These are phyloP conservation scores for Drosophila helvetica DNA, from an alignment of 2,888 invertebrate genomes.

Conservation along the genomic window DNA sequence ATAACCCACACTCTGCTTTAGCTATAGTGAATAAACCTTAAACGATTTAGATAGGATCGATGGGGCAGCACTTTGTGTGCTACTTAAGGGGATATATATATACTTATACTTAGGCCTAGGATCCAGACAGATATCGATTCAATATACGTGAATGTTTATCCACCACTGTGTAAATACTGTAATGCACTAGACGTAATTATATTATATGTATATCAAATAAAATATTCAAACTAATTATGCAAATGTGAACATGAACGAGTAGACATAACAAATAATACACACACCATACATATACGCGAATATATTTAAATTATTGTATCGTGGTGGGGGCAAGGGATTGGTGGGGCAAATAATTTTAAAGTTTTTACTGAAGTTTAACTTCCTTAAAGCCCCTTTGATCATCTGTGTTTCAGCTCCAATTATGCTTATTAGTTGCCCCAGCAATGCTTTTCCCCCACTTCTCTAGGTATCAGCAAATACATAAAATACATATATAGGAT, in stretches of 20 bases:
- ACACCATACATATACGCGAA: not conserved
- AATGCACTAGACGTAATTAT: constrained; percentile 34
- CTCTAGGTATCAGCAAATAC: not conserved
- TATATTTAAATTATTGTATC: constrained; percentile 1
- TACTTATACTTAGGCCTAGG: constrained; percentile 18
- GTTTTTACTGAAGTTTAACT: not conserved
- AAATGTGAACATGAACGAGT: constrained; percentile 47
- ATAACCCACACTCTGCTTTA: constrained; percentile 25
- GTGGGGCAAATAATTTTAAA: not conserved
- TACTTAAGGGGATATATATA: constrained; percentile 24
- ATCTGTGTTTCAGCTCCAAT: too few species aligned
- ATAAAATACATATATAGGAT: not conserved
- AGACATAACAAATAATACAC: constrained; percentile 30
- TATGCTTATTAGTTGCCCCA: not conserved
- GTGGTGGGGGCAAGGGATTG: not conserved
- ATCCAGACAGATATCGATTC: constrained; percentile 33
- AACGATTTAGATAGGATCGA: constrained; percentile 33
- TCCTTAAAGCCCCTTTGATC: not conserved
- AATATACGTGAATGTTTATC: constrained; percentile 29
- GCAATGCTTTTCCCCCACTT: not conserved
- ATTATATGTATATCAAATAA: constrained; percentile 37
- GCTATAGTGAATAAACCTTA: constrained; percentile 26
- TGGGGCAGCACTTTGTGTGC: constrained; percentile 35
- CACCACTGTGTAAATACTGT: constrained; percentile 48
- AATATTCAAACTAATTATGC: constrained; percentile 49